Evolutionary conservation across 2,797 vertebrate genomes (phyloP), one percentile per base, ranked within the genome.

Genomic region (Cheracebus regulus): DNA sequence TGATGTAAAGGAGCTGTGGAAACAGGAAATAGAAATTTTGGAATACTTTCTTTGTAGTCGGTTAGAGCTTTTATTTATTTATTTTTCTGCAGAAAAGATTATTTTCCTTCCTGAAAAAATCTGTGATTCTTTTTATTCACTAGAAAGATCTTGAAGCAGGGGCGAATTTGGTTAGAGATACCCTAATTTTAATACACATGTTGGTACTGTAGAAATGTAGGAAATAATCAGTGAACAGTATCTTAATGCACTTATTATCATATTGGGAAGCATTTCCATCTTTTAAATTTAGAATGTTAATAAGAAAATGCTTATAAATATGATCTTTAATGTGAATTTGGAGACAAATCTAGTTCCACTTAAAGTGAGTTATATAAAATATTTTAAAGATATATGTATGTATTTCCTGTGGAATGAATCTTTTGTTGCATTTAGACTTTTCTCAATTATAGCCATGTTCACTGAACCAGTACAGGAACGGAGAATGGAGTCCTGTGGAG

Each of bases 241-340:
- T 86, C 39, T 70, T 96, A 78, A 92, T 88, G 82, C 58, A 48
- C n/a, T 57, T 93, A 88, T 92, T 82, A 92, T 90, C 91, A 94
- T 94, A 90, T 52, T 96, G 95, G 73, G 85, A 95, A 95, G 15
- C 30, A 82, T 85, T 97, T 92, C 92, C 11, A 73, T 88, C 14
- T 86, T 96, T 97, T 78, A 90, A 75, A 94, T 97, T 92, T 95
- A 79, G 73, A 96, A 82, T 82, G 67, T 88, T 92, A 79, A 95
- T 97, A 95, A 92, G 86, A 78, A 90, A 95, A 46, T 93, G 5
- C 57, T 85, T 61, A n/a, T 33, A 75, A 96, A 88, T 82, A 64
- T 26, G 85, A 87, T 88, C 97, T 93, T 95, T 78, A 82, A 82
- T 88, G 70, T 97, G 58, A 78, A 80, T 72, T 96, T 94, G 64